Conservation (phyloP, 2,113 vertebrate species). For the Danionella cerebrum region DNA sequence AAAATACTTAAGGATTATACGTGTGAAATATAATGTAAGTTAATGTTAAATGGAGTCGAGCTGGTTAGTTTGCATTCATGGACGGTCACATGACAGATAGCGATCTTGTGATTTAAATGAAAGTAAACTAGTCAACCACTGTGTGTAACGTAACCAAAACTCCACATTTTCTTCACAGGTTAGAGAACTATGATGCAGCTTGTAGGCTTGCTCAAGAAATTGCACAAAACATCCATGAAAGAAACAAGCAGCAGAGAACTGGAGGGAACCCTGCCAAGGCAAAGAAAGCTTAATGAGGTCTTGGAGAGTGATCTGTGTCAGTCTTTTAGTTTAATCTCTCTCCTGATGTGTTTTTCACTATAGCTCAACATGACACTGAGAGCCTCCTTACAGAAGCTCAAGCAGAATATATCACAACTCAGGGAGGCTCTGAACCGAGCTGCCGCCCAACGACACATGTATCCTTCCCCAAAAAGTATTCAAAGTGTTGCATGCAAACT, state of each 20-base stretch:
- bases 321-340: not conserved
- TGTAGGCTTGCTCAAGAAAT: constrained; percentile 83
- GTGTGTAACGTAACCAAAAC: not conserved
- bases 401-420: constrained; percentile 80
- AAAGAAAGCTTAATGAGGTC: constrained; percentile 18
- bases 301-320: too few species aligned
- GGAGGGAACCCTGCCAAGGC: constrained; percentile 86
- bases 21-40: too few species aligned
- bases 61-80: constrained; percentile 36
- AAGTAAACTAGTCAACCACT: not conserved
- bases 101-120: not conserved
- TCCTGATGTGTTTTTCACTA: not conserved
- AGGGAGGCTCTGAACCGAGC: constrained; percentile 77
- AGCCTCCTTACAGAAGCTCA: constrained; percentile 78
- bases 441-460: constrained; percentile 78
- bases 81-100: constrained; percentile 37
- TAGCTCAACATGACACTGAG: constrained; percentile 85
- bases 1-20: too few species aligned
- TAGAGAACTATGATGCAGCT: constrained; percentile 77
- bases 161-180: constrained; percentile 57
- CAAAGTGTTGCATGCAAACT: too few species aligned
- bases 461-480: constrained; percentile 56
- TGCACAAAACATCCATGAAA: constrained; percentile 85
- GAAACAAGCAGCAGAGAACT: constrained; percentile 77
- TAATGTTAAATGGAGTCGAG: not conserved